Percentiles rank a stretch among this genome's conserved stretches.
Conservation (phyloP, 2,888 invertebrate genomes). For the Timema podura region DNA sequence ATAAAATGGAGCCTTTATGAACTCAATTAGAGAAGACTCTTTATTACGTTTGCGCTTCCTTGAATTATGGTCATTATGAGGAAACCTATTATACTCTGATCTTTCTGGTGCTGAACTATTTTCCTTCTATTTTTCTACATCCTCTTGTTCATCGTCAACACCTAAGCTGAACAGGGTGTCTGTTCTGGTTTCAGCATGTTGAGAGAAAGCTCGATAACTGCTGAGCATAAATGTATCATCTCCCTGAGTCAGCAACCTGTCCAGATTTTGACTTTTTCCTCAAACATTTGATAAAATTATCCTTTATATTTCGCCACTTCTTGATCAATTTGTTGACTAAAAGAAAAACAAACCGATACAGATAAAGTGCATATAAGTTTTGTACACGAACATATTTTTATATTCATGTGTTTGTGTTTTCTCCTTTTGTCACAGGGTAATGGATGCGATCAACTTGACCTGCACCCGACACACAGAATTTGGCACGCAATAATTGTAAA, state of each 20-base stretch:
- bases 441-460: background rate
- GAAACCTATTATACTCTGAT: background rate
- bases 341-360: background rate
- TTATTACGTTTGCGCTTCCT: background rate
- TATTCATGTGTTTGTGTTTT: background rate
- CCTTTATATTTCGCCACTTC: background rate
- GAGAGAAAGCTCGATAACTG: background rate
- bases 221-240: background rate
- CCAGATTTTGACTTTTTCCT: background rate
- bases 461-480: background rate
- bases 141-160: background rate
- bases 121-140: background rate
- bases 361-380: background rate
- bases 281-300: background rate
- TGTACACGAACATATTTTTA: background rate
- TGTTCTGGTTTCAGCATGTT: background rate
- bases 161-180: background rate
- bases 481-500: background rate
- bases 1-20: background rate
- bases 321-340: conserved; percentile 1
- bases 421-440: background rate
- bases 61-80: background rate
- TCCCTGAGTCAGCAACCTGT: background rate
- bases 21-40: background rate
- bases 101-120: background rate